These are phyloP conservation scores for Tipula lateralis DNA, from an alignment of 2,888 invertebrate species.

Conservation along the genomic window DNA sequence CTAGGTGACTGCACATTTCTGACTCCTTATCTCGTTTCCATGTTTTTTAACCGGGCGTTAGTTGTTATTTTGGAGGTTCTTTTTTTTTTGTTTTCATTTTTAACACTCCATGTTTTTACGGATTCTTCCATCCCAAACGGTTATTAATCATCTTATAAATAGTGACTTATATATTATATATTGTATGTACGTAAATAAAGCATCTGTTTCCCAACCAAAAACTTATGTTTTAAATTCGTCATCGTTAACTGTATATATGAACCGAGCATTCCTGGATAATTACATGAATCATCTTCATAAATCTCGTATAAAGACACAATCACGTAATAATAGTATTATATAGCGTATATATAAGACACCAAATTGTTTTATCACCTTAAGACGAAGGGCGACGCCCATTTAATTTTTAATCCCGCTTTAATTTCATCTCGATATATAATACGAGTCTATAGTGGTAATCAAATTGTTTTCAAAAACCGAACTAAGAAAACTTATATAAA, in stretches of 20 bases:
- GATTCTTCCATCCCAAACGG: background rate
- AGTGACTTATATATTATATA: no score
- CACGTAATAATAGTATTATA: background rate
- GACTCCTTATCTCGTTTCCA: no score
- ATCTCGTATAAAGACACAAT: background rate
- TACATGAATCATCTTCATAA: constrained; percentile 1
- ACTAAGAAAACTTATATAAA: background rate
- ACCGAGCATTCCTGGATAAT: background rate
- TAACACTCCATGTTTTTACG: background rate
- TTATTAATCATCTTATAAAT: no score
- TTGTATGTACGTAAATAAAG: no score
- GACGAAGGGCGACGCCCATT: background rate
- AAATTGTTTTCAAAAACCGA: background rate
- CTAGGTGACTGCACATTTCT: no score
- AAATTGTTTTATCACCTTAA: constrained; percentile 6
- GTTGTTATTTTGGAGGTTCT: no score
- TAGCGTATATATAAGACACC: background rate
- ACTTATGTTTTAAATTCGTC: background rate
- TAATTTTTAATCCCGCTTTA: background rate
- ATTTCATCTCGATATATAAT: background rate
- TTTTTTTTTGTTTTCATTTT: no score
- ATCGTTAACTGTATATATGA: background rate
- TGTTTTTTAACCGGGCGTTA: no score
- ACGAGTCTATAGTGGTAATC: background rate
- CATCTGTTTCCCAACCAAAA: background rate